A percentile compares a stretch with the other conserved stretches of the same genome.
Evolutionary conservation across 35 echinoderm and acorn worm genomes (phyloP).

Genomic region (Amphiura filiformis): DNA sequence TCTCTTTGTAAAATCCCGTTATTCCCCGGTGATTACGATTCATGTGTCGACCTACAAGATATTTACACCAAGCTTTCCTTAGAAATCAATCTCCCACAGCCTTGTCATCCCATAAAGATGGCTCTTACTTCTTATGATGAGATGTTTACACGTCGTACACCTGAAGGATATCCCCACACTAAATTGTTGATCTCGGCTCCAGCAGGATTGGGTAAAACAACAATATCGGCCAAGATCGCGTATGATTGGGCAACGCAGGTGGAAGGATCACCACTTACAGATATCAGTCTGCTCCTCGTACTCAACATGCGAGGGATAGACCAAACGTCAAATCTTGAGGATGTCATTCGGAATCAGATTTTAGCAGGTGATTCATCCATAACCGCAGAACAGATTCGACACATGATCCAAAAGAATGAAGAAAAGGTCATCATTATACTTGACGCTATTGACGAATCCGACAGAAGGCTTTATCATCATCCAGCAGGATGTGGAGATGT

Average conservation of each 20-base stretch:
- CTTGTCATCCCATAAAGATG: neutral
- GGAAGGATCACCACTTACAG: neutral
- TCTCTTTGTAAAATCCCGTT: neutral
- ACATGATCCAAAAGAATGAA: neutral
- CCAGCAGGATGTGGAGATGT: neutral
- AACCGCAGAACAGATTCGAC: neutral
- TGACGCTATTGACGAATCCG: neutral
- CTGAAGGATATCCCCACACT: neutral
- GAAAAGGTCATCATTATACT: neutral
- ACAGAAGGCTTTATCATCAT: neutral
- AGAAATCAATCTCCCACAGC: neutral
- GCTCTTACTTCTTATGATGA: neutral
- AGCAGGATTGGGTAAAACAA: neutral
- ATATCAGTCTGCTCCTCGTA: neutral
- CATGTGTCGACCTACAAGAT: neutral
- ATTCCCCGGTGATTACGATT: neutral
- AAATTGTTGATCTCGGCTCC: neutral
- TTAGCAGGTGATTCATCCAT: neutral
- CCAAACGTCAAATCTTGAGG: neutral
- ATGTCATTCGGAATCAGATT: neutral
- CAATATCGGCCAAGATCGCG: neutral
- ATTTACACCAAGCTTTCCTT: neutral
- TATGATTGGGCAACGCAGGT: neutral
- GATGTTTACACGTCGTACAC: neutral
- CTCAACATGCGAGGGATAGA: neutral